Percentiles rank a stretch among this genome's conserved stretches.
phyloP scores from a whole-genome alignment of 2,888 invertebrate species.

The Phengaris arion region DNA sequence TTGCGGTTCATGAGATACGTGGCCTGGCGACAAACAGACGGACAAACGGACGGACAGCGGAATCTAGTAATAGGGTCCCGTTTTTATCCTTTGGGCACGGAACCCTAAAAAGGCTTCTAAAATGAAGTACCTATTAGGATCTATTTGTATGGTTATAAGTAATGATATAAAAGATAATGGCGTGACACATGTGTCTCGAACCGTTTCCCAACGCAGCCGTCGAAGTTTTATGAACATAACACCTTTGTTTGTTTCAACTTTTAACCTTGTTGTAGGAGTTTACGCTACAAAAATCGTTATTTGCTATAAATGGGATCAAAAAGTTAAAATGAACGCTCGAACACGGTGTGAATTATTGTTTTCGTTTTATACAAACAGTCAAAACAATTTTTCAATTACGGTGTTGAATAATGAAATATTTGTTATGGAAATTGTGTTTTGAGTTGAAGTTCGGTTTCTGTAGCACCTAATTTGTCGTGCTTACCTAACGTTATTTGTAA shows the following conservation, averaged over 20 bases:
- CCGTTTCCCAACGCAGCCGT: slow-evolving; percentile 12
- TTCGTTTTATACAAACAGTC: slow-evolving; percentile 1
- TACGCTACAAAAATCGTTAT: slow-evolving; percentile 16
- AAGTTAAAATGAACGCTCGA: slow-evolving; percentile 18
- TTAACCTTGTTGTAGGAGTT: slow-evolving; percentile 22
- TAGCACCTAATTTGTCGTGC: no score
- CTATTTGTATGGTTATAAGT: neutral
- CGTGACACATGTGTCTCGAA: neutral
- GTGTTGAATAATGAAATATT: neutral
- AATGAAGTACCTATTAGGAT: no score
- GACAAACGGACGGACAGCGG: no score
- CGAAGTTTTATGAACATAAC: slow-evolving; percentile 20
- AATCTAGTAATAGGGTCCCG: no score
- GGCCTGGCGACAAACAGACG: no score
- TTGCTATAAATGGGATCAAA: slow-evolving; percentile 22
- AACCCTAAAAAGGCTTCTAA: no score
- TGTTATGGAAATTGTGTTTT: no score
- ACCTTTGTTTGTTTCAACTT: slow-evolving; percentile 25
- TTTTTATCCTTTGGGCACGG: no score
- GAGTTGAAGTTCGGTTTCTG: no score
- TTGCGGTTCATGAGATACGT: no score
- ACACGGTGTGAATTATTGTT: slow-evolving; percentile 14
- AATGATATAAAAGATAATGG: neutral
- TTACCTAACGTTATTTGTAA: no score
- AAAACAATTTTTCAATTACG: slow-evolving; percentile 15